Evolutionary conservation across 2,113 vertebrate species (phyloP), one percentile per base, ranked within the genome.

Genomic region (Campylomormyrus tamandua): DNA sequence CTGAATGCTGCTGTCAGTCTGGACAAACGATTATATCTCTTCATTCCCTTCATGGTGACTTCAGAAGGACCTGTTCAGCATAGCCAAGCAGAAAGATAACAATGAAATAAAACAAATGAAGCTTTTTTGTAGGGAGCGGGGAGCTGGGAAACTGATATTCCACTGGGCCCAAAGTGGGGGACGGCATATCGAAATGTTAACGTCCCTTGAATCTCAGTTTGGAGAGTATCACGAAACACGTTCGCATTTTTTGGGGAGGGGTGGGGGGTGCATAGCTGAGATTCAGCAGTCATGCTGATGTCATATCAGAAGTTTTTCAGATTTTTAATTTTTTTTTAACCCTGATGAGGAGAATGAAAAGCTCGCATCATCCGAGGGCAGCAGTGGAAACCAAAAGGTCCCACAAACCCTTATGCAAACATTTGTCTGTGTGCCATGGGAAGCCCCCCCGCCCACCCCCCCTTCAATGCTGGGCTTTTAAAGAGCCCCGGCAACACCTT

Each of bases 341-440:
- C 83, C 24, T 17, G 39, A 85, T 84, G 89, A 58, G 52, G 5
- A 6, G 83, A 89, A 86, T 88, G 49, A 89, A 89, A 90, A 84
- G 80, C 66, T 90, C 17, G 35, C 50, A 80, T 87, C 88, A 87
- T 50, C 21, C 70, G 35, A n/a, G 3, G 4, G 5, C 58, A 87
- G 53, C 62, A 83, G 49, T 88, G 35, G 66, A 86, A 89, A 66
- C 46, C 77, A 87, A 56, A 27, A 15, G 80, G 66, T 91, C 89
- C 90, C 84, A 89, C 56, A 17, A 92, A 92, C 87, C 89, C 62
- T 49, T 88, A 27, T 27, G 90, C 87, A 85, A 89, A 88, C 66
- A 91, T 92, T 93, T 91, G 90, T 77, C 66, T 90, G 88, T 31
- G 90, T 87, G n/a, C 86, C 62, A 89, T 46, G 24, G 85, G 90